Evolutionary conservation across 1,140 invertebrate species (phyloP).

Genomic region (Sesamia nonagrioides): DNA sequence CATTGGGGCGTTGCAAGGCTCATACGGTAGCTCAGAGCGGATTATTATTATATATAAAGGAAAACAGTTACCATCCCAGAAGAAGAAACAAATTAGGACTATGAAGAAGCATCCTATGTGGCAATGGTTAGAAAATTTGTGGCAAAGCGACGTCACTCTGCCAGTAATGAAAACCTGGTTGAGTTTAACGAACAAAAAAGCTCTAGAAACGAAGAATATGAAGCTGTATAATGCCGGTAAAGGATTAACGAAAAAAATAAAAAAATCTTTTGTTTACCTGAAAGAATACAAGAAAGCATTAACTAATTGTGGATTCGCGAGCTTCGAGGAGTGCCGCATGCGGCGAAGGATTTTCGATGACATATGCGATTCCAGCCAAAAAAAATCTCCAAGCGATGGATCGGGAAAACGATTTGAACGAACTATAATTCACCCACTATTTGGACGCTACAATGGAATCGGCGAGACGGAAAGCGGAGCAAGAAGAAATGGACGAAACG

Average conservation of each 20-base stretch:
- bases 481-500: neutral
- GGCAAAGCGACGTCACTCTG: neutral
- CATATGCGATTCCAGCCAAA: slow-evolving; percentile 18
- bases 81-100: neutral
- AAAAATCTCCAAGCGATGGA: slow-evolving; percentile 32
- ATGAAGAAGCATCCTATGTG: neutral
- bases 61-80: neutral
- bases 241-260: neutral
- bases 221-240: neutral
- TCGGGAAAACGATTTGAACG: slow-evolving; percentile 14
- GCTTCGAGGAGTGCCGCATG: slow-evolving; percentile 30
- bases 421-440: slow-evolving; percentile 30
- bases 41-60: no score
- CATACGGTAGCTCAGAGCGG: no score
- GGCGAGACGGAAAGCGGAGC: neutral
- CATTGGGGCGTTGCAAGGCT: no score
- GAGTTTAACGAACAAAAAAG: neutral
- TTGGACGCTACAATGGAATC: slow-evolving; percentile 3
- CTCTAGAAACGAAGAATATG: neutral
- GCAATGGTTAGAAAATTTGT: neutral
- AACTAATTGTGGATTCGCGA: neutral
- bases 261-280: neutral
- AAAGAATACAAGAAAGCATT: neutral
- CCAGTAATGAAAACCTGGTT: neutral
- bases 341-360: no score